Percentiles rank a stretch among this genome's conserved stretches.
Conservation (phyloP, 2,797 vertebrate species). For the Micrastur ruficollis region DNA sequence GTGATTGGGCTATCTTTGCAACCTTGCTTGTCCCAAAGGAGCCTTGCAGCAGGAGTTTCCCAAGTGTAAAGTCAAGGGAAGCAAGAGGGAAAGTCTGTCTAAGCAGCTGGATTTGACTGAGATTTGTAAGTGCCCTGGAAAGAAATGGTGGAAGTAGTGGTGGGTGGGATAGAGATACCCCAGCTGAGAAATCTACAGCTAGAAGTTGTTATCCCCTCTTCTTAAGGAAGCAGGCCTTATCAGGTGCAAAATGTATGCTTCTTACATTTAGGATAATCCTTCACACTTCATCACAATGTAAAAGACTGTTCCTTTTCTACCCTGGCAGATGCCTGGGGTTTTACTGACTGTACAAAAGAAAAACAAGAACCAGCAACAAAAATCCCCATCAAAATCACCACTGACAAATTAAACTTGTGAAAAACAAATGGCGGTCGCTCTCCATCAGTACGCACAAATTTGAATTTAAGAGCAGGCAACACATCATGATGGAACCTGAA, state of each 20-base stretch:
- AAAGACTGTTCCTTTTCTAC: not conserved
- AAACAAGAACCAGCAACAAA: not conserved
- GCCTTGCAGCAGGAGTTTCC: not conserved
- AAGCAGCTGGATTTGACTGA: not conserved
- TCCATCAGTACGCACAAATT: not conserved
- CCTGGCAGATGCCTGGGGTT: not conserved
- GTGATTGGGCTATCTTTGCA: accelerated
- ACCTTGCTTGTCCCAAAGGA: not conserved
- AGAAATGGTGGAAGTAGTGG: not conserved
- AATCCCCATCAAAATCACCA: not conserved
- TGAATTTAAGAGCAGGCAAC: not conserved
- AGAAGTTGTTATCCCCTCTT: not conserved
- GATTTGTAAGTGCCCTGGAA: not conserved
- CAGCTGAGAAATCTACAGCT: not conserved
- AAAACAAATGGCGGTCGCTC: not conserved
- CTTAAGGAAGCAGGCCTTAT: not conserved
- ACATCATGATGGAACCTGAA: not conserved
- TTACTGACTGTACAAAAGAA: not conserved
- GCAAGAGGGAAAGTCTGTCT: not conserved
- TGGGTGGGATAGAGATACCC: not conserved
- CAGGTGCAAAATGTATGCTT: not conserved
- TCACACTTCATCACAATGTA: not conserved
- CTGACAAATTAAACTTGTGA: not conserved
- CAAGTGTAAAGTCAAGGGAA: not conserved
- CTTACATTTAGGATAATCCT: not conserved